These are phyloP conservation scores for Hydractinia echinata DNA, from an alignment of 30 jellyfish, hydroid and myxozoan genomes.

Conservation along the genomic window DNA sequence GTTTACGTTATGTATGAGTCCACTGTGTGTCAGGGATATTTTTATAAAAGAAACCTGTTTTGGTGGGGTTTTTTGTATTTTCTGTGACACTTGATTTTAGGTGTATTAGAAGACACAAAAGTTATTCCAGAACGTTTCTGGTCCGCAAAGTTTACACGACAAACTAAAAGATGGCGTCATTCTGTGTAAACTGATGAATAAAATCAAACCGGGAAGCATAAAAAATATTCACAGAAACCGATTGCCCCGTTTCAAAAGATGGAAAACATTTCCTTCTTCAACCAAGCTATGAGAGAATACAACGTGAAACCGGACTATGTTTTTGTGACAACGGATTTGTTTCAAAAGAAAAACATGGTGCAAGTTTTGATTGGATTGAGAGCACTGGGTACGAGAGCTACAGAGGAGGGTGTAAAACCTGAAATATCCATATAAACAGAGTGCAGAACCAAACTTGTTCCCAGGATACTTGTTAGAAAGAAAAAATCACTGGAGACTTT, in stretches of 20 bases:
- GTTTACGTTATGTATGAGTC: too few species aligned
- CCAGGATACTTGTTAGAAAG: too few species aligned
- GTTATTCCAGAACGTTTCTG: not conserved
- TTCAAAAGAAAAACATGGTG: constrained; percentile 8
- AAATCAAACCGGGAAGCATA: not conserved
- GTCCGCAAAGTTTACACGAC: not conserved
- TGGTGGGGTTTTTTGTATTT: not conserved
- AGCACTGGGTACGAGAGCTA: constrained; percentile 3
- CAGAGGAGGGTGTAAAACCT: constrained; percentile 8
- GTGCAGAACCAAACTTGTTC: too few species aligned
- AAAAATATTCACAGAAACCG: not conserved
- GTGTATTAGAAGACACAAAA: not conserved
- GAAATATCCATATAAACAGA: not conserved
- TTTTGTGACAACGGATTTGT: constrained; percentile 17
- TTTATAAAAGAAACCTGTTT: too few species aligned
- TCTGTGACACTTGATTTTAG: not conserved
- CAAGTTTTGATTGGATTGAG: constrained; percentile 3
- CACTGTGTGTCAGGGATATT: too few species aligned
- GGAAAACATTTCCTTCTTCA: constrained; percentile 16
- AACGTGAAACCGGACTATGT: constrained; percentile 10
- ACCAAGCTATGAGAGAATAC: constrained; percentile 27
- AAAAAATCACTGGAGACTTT: too few species aligned
- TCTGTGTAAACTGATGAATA: constrained; percentile 24
- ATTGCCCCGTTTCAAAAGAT: constrained; percentile 16
- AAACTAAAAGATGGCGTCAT: constrained; percentile 13